Base-by-base conservation (phyloP, 2,113 vertebrate genomes). In the Axis porcinus region DNA sequence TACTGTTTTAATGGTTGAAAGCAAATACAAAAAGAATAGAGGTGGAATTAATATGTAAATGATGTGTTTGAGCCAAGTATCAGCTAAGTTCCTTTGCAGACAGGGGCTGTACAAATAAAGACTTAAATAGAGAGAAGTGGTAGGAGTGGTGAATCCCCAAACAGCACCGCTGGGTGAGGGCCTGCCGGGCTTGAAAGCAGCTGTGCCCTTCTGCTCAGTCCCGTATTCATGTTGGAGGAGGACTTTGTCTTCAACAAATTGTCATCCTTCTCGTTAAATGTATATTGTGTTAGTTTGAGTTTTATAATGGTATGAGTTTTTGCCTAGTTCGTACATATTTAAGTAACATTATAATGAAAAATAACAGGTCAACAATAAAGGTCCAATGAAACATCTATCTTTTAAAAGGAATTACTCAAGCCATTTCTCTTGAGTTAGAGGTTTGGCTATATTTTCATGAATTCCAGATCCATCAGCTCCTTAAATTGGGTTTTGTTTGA, bases 211-310 rank as follows among this genome's bases (percentile, higher is more conserved):
- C 62, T 6, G 1, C 0, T 54, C n/a, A 15, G 60, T 11, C 11
- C 62, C 1, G 0, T 12, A 1, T 8, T 47, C 5, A 0, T 2
- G 58, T 2, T 7, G 76, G 43, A 15, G 57, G 64, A 21, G 14
- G 21, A 1, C 4, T 21, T 21, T 0, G 6, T 14, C 58, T 7
- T 47, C 47, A 11, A 2, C 16, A n/a, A 17, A 13, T 25, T 14
- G 33, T 13, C 57, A 4, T 36, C 30, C 47, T 79, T n/a, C 28
- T 58, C 1, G 0, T n/a, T 40, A 25, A 23, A 14, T 13, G 16
- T 33, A 2, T 55, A 50, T 17, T 7, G 9, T 10, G 12, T 60
- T 79, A 7, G 30, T 62, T 30, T 30, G 13, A 36, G 14, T 50
- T 50, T 83, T 60, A 30, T 36, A 15, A 17, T 7, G 43, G 14